These are phyloP conservation scores for Bettongia penicillata DNA, from an alignment of 2,113 vertebrate genomes.

Conservation along the genomic window DNA sequence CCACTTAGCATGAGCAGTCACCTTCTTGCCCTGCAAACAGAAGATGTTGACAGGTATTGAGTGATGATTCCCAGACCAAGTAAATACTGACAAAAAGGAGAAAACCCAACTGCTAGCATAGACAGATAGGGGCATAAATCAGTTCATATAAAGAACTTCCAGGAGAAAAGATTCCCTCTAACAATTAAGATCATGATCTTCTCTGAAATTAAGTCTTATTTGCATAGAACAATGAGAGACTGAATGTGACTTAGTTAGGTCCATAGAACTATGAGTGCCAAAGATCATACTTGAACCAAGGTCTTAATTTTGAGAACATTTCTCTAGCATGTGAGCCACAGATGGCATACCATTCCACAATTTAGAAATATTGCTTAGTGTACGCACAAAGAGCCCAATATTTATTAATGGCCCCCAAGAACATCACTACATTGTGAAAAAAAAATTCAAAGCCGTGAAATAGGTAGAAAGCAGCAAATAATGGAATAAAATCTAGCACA, in stretches of 20 bases:
- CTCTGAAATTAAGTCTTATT: not conserved
- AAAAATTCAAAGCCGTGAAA: not conserved
- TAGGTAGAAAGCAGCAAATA: not conserved
- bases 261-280: not conserved
- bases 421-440: not conserved
- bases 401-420: not conserved
- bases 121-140: not conserved
- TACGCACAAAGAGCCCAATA: not conserved
- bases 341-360: not conserved
- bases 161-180: not conserved
- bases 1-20: not conserved
- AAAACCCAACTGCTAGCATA: not conserved
- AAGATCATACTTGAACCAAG: not conserved
- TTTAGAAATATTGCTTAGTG: not conserved
- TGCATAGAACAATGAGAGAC: not conserved
- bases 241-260: not conserved
- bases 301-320: not conserved
- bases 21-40: not conserved
- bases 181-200: not conserved
- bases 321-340: not conserved
- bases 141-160: not conserved
- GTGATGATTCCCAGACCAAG: not conserved
- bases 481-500: not conserved
- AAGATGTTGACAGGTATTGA: not conserved
- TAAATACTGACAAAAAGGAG: not conserved